Base-by-base conservation (phyloP, 2,113 vertebrate genomes). In the Larimichthys crocea region DNA sequence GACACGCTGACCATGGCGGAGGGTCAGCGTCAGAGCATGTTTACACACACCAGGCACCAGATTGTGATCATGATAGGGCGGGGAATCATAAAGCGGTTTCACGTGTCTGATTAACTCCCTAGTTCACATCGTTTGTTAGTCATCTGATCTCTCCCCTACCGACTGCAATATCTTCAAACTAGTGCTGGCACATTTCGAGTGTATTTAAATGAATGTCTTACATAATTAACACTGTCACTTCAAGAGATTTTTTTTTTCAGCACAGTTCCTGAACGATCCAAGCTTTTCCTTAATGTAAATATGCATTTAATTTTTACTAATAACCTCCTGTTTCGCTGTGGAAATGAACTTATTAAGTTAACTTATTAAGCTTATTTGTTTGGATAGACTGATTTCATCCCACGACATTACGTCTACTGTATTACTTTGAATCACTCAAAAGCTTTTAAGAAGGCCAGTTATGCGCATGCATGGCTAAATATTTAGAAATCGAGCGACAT, bases 251-350 rank as follows among this genome's bases (percentile, higher is more conserved):
- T 68, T 55, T 68, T 55, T 19, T 55, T 12, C 5, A 48, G 20
- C 19, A 49, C 12, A 49, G 48, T 35, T 11, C 64, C n/a, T n/a
- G 50, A 67, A 62, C 24, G 22, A 40, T 59, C 22, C 48, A 46
- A 61, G 60, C 31, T 64, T 62, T 49, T 42, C 8, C 48, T 56
- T 65, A 35, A 12, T 22, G 63, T 29, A 63, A 82, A 75, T 12
- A 26, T 52, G 61, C 22, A 65, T 69, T 76, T 56, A 17, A 65
- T 53, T 82, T 85, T 17, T 24, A 76, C 49, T 64, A 73, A 75
- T 14, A 61, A 5, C 11, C 19, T 3, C 20, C 42, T 44, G 68
- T 22, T 19, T 56, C 29, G 1, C 42, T 42, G 17, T 57, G 40
- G 66, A 74, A 69, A 60, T 67, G 0, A 35, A 81, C 19, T 49